Percentiles rank a stretch among this genome's conserved stretches.
Conservation (phyloP, 2,888 invertebrate genomes). For the Pyrocoelia pectoralis region DNA sequence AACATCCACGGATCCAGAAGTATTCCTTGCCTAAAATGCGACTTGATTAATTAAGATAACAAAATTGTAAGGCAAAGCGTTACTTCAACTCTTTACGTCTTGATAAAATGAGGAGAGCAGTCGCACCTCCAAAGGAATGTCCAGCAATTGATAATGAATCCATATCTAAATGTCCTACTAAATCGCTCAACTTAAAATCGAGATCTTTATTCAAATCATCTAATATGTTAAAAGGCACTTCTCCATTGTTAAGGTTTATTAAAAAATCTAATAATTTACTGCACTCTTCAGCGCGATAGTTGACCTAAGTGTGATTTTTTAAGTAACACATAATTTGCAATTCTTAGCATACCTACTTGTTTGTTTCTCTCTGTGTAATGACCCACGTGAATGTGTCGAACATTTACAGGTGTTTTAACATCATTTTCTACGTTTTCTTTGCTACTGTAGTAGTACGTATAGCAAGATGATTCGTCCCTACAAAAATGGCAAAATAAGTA, state of each 20-base stretch:
- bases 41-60: not conserved
- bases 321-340: not conserved
- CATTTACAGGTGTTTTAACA: slow-evolving; percentile 51
- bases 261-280: slow-evolving; percentile 62
- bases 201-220: slow-evolving; percentile 48
- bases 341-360: slow-evolving; percentile 46
- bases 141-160: slow-evolving; percentile 64
- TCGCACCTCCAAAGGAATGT: slow-evolving; percentile 73
- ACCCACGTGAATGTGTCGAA: slow-evolving; percentile 50
- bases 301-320: slow-evolving; percentile 55
- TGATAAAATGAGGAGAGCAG: slow-evolving; percentile 64
- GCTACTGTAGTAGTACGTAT: slow-evolving; percentile 59
- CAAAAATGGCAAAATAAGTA: not conserved
- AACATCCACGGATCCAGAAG: slow-evolving; percentile 71
- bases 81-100: slow-evolving; percentile 65
- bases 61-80: not conserved
- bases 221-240: slow-evolving; percentile 60
- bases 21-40: slow-evolving; percentile 59
- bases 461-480: slow-evolving; percentile 59
- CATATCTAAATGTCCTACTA: slow-evolving; percentile 59
- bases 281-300: slow-evolving; percentile 63
- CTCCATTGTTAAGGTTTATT: slow-evolving; percentile 61
- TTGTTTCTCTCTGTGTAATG: slow-evolving; percentile 56
- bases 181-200: slow-evolving; percentile 52
- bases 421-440: slow-evolving; percentile 54